A percentile compares a stretch with the other conserved stretches of the same genome.
These are phyloP conservation scores for Sebastolobus alascanus DNA, from an alignment of 2,797 vertebrate species.

Conservation along the genomic window DNA sequence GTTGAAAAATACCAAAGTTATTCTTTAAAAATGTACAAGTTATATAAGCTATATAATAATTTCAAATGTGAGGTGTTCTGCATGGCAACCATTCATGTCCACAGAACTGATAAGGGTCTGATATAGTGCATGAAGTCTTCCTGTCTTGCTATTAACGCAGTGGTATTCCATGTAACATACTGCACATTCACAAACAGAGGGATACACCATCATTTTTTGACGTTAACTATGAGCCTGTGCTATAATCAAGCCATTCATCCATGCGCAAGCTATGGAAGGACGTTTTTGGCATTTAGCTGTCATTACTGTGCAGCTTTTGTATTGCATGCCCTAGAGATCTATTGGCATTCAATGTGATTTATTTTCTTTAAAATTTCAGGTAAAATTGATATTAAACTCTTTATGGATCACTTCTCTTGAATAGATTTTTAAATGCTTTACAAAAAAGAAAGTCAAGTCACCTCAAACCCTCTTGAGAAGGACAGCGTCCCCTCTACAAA, in stretches of 20 bases:
- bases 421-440: neutral
- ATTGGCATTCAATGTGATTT: conserved; percentile 13
- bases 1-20: neutral
- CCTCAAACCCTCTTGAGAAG: neutral
- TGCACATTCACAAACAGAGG: conserved; percentile 2
- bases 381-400: neutral
- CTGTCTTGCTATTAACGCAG: neutral
- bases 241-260: conserved; percentile 32
- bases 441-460: conserved; percentile 1
- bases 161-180: neutral
- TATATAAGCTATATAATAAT: neutral
- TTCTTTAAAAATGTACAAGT: neutral
- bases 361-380: neutral
- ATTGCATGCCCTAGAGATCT: conserved; percentile 9
- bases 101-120: neutral
- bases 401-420: neutral
- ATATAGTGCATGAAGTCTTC: neutral
- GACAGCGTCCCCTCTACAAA: neutral
- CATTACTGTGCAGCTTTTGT: conserved; percentile 24
- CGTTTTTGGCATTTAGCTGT: conserved; percentile 47
- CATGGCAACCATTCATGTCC: conserved; percentile 1
- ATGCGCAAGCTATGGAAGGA: conserved; percentile 20
- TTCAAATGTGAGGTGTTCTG: neutral
- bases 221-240: conserved; percentile 16
- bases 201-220: conserved; percentile 7